Evolutionary conservation across 2,888 invertebrate species (phyloP), one percentile per base, ranked within the genome.

Genomic region (Leuctra nigra): DNA sequence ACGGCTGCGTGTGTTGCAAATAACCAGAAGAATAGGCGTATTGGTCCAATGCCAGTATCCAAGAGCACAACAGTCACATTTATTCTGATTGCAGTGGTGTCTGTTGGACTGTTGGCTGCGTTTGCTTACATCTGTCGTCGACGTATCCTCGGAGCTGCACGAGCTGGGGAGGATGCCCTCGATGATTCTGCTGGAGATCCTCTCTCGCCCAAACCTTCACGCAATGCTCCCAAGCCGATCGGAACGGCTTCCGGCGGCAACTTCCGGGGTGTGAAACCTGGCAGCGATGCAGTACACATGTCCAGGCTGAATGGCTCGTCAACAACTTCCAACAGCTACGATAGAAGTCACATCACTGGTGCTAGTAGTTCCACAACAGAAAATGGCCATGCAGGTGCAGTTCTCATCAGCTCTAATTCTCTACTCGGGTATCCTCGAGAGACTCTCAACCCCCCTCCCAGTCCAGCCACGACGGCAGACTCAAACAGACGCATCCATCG

Each of bases 381-480:
- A 36, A 61, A 61, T 36, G 60, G 59, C 39, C 44, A 24, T n/a
- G 41, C 47, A n/a, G 52, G 44, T 16, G 62, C 64, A 18, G 44
- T 59, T 2, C 41, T 60, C 20, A 47, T 60, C 33, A 62, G 64
- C 4, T 64, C 67, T 0, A 63, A 63, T 2, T 50, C 76, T 68
- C 13, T 75, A 69, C 4, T 74, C 70, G 61, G 75, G 71, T 91
- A 91, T 73, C 91, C 93, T n/a, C 80, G 84, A 56, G 89, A 89
- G 68, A 87, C 88, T 0, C 77, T 91, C 35, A 94, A 94, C 75
- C 94, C 94, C 35, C 94, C 94, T 14, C 93, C 93, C 2, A 87
- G 87, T 69, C 94, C 94, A 1, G 91, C 92, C 13, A 84, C 86
- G 0, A 87, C 89, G 0, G 83, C 81, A 0, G 76, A 77, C 50